These are phyloP conservation scores for Serilophus lunatus DNA, from an alignment of 2,113 vertebrate genomes.

Conservation along the genomic window DNA sequence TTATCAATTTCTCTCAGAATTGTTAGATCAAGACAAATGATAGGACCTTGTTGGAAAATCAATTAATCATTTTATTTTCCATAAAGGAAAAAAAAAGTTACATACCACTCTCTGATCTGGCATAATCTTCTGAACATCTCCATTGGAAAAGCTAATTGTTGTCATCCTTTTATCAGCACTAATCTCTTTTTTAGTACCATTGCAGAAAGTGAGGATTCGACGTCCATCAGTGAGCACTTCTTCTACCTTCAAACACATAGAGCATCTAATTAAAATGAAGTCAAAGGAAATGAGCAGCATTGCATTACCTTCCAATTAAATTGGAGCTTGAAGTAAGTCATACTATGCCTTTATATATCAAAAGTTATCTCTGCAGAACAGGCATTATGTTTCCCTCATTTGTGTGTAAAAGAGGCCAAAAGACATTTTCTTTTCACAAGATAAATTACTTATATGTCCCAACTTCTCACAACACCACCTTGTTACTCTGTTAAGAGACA, in stretches of 20 bases:
- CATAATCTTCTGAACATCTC: constrained; percentile 71
- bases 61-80: not conserved
- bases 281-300: not conserved
- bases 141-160: constrained; percentile 65
- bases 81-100: not conserved
- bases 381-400: not conserved
- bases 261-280: not conserved
- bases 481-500: not conserved
- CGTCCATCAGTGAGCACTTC: constrained; percentile 32
- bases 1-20: not conserved
- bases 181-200: constrained; percentile 69
- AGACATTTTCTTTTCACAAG: not conserved
- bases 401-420: not conserved
- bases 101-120: constrained; percentile 71
- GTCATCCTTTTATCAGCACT: constrained; percentile 59
- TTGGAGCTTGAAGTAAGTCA: not conserved
- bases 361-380: not conserved
- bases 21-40: not conserved
- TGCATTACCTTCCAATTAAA: not conserved
- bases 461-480: not conserved
- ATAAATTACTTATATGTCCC: not conserved
- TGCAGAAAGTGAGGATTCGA: constrained; percentile 19
- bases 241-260: constrained; percentile 55
- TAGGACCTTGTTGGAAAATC: not conserved
- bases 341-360: not conserved